Evolutionary conservation across 2,888 invertebrate genomes (phyloP).

Genomic region (Apamea epomidion): DNA sequence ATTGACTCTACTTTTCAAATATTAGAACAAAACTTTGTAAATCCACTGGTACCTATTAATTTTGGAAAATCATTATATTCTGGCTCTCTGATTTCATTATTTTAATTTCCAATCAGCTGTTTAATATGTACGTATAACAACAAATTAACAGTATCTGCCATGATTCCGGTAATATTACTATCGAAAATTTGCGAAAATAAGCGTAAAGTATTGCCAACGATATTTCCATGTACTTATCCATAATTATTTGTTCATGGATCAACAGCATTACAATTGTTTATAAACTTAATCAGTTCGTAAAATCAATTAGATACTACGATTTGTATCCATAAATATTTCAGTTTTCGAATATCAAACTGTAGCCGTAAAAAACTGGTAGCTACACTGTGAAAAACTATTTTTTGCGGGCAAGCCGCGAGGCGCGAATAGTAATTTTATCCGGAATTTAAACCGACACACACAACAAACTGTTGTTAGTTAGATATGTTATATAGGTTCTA

Average conservation of each 20-base stretch:
- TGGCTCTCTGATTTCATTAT: slow-evolving; percentile 11
- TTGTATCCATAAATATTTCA: slow-evolving; percentile 23
- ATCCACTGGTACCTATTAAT: slow-evolving; percentile 22
- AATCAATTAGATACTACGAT: slow-evolving; percentile 24
- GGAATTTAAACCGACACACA: slow-evolving; percentile 55
- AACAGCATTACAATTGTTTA: slow-evolving; percentile 4
- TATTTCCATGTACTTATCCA: slow-evolving; percentile 10
- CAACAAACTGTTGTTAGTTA: slow-evolving; percentile 55
- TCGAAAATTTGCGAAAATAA: slow-evolving; percentile 18
- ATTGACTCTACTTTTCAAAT: slow-evolving; percentile 50
- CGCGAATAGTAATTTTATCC: slow-evolving; percentile 62
- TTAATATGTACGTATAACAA: slow-evolving; percentile 4
- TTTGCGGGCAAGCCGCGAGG: slow-evolving; percentile 38
- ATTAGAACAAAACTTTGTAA: slow-evolving; percentile 45
- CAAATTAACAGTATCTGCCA: slow-evolving; percentile 30
- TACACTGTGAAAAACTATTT: slow-evolving; percentile 44
- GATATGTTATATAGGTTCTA: slow-evolving; percentile 40
- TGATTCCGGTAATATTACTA: slow-evolving; percentile 17
- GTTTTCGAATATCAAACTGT: slow-evolving; percentile 38
- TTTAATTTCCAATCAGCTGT: slow-evolving; percentile 26
- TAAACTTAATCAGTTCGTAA: background rate
- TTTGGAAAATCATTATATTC: slow-evolving; percentile 34
- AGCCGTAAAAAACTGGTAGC: slow-evolving; percentile 36
- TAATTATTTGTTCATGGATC: slow-evolving; percentile 7
- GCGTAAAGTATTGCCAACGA: background rate